A percentile compares a stretch with the other conserved stretches of the same genome.
Evolutionary conservation across 2,888 invertebrate genomes (phyloP).

Genomic region (Microplitis manilae): DNA sequence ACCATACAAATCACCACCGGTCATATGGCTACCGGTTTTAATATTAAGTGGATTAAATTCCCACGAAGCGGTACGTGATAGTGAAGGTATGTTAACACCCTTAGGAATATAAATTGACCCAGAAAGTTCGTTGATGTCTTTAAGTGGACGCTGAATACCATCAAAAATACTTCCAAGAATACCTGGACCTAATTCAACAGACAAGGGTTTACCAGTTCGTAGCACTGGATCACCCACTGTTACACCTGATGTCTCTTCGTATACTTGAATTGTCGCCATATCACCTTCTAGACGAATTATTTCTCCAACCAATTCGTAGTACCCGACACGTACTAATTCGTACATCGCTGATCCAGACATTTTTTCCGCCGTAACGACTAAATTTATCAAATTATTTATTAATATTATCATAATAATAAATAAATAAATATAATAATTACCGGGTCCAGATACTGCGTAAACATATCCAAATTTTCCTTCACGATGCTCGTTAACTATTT

Average conservation of each 20-base stretch:
- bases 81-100: slow-evolving; percentile 95
- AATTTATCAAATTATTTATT: slow-evolving; percentile 50
- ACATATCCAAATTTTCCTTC: slow-evolving; percentile 96
- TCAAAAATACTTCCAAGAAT: slow-evolving; percentile 99
- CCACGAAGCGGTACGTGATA: slow-evolving; percentile 88
- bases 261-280: slow-evolving; percentile 99
- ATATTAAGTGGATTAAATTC: slow-evolving; percentile 91
- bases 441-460: slow-evolving; percentile 98
- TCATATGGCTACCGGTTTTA: slow-evolving; percentile 96
- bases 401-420: slow-evolving; percentile 22
- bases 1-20: slow-evolving; percentile 98
- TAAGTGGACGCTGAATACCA: slow-evolving; percentile 98
- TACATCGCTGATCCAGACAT: slow-evolving; percentile 99
- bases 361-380: slow-evolving; percentile 98
- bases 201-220: slow-evolving; percentile 98
- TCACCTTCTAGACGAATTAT: slow-evolving; percentile 99
- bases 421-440: slow-evolving; percentile 73
- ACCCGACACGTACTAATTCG: slow-evolving; percentile 99
- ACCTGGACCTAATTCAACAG: slow-evolving; percentile 98
- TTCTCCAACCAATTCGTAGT: slow-evolving; percentile 98
- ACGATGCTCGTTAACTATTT: slow-evolving; percentile 86
- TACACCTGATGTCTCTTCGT: slow-evolving; percentile 97
- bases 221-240: slow-evolving; percentile 99
- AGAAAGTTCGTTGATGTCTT: slow-evolving; percentile 94
- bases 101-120: slow-evolving; percentile 99